Evolutionary conservation across 2,113 vertebrate genomes (phyloP).

Genomic region (Carassius gibelio): DNA sequence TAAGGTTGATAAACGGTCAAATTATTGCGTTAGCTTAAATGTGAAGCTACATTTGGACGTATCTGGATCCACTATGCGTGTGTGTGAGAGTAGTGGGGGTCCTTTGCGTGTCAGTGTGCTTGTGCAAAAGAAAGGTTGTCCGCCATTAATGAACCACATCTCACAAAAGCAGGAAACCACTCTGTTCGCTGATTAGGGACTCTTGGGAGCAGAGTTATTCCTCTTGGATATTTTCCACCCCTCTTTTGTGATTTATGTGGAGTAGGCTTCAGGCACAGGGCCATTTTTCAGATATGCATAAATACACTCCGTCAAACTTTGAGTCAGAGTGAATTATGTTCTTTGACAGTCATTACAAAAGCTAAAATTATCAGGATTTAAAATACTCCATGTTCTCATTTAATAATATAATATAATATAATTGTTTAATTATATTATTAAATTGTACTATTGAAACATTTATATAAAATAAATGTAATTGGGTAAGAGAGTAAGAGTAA

Average conservation of each 20-base stretch:
- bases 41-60: conserved; percentile 5
- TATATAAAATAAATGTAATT: background rate
- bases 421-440: background rate
- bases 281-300: conserved; percentile 23
- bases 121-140: conserved; percentile 50
- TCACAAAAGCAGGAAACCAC: conserved; percentile 60
- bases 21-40: conserved; percentile 1
- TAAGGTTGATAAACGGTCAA: conserved; percentile 16
- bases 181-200: conserved; percentile 54
- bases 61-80: conserved; percentile 11
- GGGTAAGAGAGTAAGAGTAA: too few relatives aligned
- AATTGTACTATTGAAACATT: background rate
- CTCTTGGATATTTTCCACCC: conserved; percentile 48
- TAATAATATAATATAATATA: background rate
- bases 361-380: background rate
- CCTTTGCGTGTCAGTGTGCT: conserved; percentile 37
- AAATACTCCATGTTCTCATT: background rate
- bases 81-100: conserved; percentile 24
- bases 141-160: conserved; percentile 51
- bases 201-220: conserved; percentile 53
- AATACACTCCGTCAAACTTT: conserved; percentile 19
- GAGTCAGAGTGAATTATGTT: background rate
- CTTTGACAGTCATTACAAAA: background rate
- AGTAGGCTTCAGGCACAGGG: conserved; percentile 14
- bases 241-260: conserved; percentile 43